phyloP scores from a whole-genome alignment of 2,797 vertebrate genomes.

The Antennarius maculatus region DNA sequence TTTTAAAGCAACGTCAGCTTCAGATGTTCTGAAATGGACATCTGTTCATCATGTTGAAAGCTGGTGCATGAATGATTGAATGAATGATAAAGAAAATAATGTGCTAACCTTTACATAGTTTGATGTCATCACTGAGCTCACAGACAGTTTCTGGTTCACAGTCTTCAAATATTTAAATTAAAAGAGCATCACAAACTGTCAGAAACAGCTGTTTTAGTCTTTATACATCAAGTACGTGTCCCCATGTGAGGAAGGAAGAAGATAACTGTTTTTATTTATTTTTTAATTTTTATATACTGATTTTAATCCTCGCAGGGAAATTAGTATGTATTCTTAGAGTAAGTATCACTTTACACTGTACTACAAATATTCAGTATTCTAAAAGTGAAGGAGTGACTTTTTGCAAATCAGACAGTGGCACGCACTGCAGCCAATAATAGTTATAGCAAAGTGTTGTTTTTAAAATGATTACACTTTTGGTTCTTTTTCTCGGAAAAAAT shows the following conservation, averaged over 20 bases:
- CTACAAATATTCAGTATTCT: slow-evolving; percentile 12
- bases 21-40: slow-evolving; percentile 13
- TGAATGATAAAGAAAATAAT: not conserved
- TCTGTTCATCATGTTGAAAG: slow-evolving; percentile 11
- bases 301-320: no score
- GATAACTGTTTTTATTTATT: no score
- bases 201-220: slow-evolving; percentile 8
- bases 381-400: slow-evolving; percentile 24
- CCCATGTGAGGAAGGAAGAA: not conserved
- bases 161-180: slow-evolving; percentile 1
- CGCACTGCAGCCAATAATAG: slow-evolving; percentile 47
- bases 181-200: not conserved
- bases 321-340: no score
- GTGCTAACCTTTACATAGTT: not conserved
- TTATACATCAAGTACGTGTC: not conserved
- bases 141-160: slow-evolving; percentile 10
- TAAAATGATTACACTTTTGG: slow-evolving; percentile 34
- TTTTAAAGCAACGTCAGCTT: slow-evolving; percentile 22
- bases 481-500: slow-evolving; percentile 33
- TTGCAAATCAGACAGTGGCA: slow-evolving; percentile 2
- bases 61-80: slow-evolving; percentile 4
- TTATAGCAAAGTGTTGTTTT: slow-evolving; percentile 25
- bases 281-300: no score
- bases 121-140: not conserved
- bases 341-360: slow-evolving; percentile 20